Evolutionary conservation across 2,113 vertebrate genomes (phyloP).

Genomic region (Herpailurus yagouaroundi): DNA sequence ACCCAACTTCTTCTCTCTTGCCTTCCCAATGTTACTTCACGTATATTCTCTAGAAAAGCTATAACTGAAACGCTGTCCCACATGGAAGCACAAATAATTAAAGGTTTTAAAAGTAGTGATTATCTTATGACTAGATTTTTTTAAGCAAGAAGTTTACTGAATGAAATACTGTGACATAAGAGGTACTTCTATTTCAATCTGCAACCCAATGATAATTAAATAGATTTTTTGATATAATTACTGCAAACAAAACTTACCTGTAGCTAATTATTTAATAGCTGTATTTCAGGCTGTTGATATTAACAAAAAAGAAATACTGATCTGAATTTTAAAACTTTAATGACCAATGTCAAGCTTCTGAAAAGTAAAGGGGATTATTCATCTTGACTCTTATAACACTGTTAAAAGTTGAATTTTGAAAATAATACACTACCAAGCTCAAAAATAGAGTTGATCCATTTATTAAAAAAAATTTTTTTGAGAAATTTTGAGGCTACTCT

Average conservation of each 20-base stretch:
- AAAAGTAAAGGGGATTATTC: conserved; percentile 14
- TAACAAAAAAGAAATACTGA: neutral
- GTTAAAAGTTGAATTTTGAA: neutral
- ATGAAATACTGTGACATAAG: neutral
- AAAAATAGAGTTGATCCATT: neutral
- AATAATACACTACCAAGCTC: neutral
- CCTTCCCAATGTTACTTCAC: neutral
- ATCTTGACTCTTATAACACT: neutral
- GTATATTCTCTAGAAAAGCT: neutral
- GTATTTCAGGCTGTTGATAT: neutral
- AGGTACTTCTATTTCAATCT: neutral
- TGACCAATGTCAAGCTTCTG: neutral
- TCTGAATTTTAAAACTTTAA: neutral
- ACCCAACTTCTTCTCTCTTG: neutral
- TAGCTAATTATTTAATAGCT: neutral
- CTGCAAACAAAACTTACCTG: neutral
- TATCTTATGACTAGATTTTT: neutral
- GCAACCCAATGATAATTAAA: neutral
- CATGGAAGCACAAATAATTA: neutral
- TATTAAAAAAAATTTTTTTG: neutral
- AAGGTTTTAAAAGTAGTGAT: neutral
- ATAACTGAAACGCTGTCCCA: neutral
- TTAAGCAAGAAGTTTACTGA: neutral
- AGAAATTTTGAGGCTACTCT: neutral
- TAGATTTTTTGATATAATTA: neutral